phyloP scores from a whole-genome alignment of 2,888 invertebrate species.

The Mactromeris polynyma region DNA sequence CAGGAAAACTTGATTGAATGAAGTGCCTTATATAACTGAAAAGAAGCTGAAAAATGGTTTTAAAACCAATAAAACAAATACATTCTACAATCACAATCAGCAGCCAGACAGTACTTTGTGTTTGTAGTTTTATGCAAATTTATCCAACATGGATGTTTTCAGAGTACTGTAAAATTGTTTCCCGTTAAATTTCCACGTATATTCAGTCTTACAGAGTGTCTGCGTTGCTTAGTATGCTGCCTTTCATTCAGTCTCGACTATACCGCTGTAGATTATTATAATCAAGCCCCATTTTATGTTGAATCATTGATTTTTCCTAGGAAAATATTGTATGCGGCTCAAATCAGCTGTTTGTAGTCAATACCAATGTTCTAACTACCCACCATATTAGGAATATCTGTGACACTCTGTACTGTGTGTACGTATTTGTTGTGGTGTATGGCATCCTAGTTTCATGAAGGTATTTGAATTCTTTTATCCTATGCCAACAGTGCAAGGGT shows the following conservation, averaged over 20 bases:
- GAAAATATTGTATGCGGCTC: not conserved
- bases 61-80: no score
- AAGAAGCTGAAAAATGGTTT: no score
- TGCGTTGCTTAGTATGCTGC: not conserved
- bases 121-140: no score
- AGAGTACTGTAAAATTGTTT: no score
- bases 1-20: no score
- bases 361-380: not conserved
- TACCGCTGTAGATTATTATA: conserved; percentile 45
- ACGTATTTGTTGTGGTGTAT: not conserved
- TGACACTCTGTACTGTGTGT: not conserved
- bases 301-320: conserved; percentile 49
- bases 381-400: not conserved
- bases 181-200: not conserved
- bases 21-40: no score
- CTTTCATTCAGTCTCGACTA: not conserved
- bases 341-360: conserved; percentile 18
- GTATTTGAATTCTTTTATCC: not conserved
- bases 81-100: no score
- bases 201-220: not conserved
- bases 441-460: not conserved
- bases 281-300: conserved; percentile 26
- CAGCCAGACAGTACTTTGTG: no score
- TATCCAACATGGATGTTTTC: no score
- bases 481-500: not conserved